Percentiles rank a stretch among this genome's conserved stretches.
These are phyloP conservation scores for Liopterus haemorrhoidalis DNA, from an alignment of 2,888 invertebrate genomes.

Conservation along the genomic window DNA sequence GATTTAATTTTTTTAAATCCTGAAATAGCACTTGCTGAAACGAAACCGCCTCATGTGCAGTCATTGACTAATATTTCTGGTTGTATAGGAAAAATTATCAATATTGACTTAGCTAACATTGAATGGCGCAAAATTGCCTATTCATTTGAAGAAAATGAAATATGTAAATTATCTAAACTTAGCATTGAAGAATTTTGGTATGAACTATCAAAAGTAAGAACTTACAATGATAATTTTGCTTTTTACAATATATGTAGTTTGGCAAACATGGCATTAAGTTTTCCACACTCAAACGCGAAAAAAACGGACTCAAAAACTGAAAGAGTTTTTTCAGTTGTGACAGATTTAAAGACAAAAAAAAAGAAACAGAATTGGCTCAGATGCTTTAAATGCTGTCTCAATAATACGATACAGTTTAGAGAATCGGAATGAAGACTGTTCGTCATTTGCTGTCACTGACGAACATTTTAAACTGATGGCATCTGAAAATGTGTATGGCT, in stretches of 20 bases:
- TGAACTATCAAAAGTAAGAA: conserved; percentile 4
- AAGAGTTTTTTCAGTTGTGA: background rate
- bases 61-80: background rate
- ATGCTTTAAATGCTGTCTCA: no score
- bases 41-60: background rate
- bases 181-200: background rate
- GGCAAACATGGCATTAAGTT: background rate
- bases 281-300: background rate
- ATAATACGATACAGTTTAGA: no score
- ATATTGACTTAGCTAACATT: background rate
- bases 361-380: conserved; percentile 8
- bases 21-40: background rate
- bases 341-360: conserved; percentile 4
- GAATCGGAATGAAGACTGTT: no score
- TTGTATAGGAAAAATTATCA: background rate
- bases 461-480: no score
- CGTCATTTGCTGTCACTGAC: no score
- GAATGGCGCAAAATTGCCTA: conserved; percentile 5
- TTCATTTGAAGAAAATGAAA: background rate
- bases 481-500: no score
- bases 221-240: background rate
- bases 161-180: background rate
- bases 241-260: conserved; percentile 4
- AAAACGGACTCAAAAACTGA: no score
- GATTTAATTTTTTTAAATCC: background rate